A percentile compares a stretch with the other conserved stretches of the same genome.
Conservation (phyloP, 2,797 vertebrate genomes). For the Adrianichthys oophorus region DNA sequence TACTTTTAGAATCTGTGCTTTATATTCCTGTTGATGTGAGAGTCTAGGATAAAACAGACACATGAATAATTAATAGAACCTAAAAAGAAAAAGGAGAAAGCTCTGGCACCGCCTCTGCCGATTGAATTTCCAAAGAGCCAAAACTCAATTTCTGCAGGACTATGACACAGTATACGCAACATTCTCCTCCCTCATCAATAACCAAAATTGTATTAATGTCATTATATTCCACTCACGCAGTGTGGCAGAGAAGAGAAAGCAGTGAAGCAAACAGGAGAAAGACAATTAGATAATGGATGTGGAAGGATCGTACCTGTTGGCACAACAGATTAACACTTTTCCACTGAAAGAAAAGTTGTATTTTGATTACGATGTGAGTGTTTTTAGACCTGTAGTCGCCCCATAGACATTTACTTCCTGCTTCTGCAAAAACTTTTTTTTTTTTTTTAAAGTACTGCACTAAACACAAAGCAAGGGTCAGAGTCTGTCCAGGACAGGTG, state of each 20-base stretch:
- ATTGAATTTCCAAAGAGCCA: conserved; percentile 52
- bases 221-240: conserved; percentile 46
- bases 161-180: conserved; percentile 8
- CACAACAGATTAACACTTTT: conserved; percentile 10
- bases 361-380: background rate
- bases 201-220: conserved; percentile 28
- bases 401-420: background rate
- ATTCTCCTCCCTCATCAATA: conserved; percentile 29
- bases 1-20: conserved; percentile 5
- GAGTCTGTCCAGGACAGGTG: conserved; percentile 54
- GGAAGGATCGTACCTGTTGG: background rate
- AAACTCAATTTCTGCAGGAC: conserved; percentile 35
- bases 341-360: conserved; percentile 2
- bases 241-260: conserved; percentile 14
- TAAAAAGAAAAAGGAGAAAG: conserved; percentile 54
- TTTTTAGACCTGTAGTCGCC: background rate
- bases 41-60: conserved; percentile 42
- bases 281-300: background rate
- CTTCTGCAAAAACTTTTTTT: background rate
- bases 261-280: conserved; percentile 15
- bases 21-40: background rate
- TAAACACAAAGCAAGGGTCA: conserved; percentile 45
- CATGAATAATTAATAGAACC: conserved; percentile 59
- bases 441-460: background rate
- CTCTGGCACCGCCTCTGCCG: conserved; percentile 19